Conservation (phyloP, 2,888 invertebrate genomes). For the Plagodis dolabraria region DNA sequence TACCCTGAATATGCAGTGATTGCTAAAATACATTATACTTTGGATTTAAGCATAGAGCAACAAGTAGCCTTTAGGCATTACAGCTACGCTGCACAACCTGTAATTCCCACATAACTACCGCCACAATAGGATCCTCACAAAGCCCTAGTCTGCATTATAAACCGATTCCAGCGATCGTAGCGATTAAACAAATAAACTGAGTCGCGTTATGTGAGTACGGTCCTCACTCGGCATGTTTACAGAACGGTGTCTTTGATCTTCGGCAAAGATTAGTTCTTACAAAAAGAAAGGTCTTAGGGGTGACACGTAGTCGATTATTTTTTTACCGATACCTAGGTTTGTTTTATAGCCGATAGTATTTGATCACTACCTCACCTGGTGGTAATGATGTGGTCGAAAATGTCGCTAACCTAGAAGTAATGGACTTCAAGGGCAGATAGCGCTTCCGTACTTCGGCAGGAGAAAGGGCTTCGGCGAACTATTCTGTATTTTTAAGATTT, state of each 20-base stretch:
- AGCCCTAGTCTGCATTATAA: background rate
- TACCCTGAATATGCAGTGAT: too few species aligned
- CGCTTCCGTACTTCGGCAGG: too few species aligned
- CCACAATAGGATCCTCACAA: background rate
- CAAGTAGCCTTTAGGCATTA: background rate
- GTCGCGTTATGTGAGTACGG: slow-evolving; percentile 26
- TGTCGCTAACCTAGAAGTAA: too few species aligned
- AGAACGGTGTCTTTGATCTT: slow-evolving; percentile 39
- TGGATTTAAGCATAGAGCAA: background rate
- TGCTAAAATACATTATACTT: too few species aligned
- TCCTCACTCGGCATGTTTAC: slow-evolving; percentile 33
- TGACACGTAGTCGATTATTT: background rate
- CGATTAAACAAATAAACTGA: slow-evolving; percentile 40
- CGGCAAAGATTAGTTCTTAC: slow-evolving; percentile 16
- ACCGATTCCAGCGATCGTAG: slow-evolving; percentile 12
- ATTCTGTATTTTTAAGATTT: too few species aligned
- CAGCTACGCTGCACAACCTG: background rate
- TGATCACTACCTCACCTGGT: too few species aligned
- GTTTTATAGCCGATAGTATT: too few species aligned
- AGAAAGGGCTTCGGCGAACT: too few species aligned
- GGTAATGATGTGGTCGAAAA: too few species aligned
- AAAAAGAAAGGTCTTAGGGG: slow-evolving; percentile 5
- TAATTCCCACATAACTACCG: background rate
- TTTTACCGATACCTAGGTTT: too few species aligned
- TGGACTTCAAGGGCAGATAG: too few species aligned